A percentile compares a stretch with the other conserved stretches of the same genome.
Evolutionary conservation across 2,113 vertebrate genomes (phyloP).

Genomic region (Rhinogobius similis): DNA sequence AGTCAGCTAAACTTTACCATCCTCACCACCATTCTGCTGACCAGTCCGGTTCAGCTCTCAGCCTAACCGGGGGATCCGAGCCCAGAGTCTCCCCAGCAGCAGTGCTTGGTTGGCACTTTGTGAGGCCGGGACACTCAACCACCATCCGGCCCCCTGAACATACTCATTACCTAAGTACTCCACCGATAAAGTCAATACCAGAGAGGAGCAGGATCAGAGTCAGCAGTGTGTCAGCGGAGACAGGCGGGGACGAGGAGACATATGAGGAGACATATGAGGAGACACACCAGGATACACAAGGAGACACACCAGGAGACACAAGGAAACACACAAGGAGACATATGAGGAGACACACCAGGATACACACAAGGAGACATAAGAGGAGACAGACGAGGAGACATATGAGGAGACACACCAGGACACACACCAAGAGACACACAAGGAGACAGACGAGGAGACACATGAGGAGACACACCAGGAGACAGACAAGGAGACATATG

Average conservation of each 20-base stretch:
- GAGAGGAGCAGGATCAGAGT: not conserved
- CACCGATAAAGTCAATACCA: slow-evolving; percentile 31
- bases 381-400: not conserved
- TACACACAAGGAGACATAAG: not conserved
- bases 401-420: not conserved
- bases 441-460: not conserved
- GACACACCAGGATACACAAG: no score
- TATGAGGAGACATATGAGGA: not conserved
- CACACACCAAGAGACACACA: not conserved
- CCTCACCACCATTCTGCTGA: not conserved
- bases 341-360: no score
- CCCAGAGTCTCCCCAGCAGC: not conserved
- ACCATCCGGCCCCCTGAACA: slow-evolving; percentile 32
- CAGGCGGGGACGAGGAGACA: no score
- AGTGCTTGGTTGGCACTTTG: slow-evolving; percentile 28
- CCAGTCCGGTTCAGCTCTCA: slow-evolving; percentile 7
- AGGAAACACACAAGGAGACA: not conserved
- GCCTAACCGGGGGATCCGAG: not conserved
- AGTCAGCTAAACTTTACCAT: not conserved
- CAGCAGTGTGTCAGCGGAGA: not conserved
- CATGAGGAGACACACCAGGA: not conserved
- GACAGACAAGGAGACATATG: not conserved
- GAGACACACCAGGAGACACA: not conserved
- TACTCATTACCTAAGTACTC: slow-evolving; percentile 38
- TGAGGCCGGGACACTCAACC: slow-evolving; percentile 24